phyloP scores from a whole-genome alignment of 2,797 vertebrate species.

The Pseudochirops corinnae region DNA sequence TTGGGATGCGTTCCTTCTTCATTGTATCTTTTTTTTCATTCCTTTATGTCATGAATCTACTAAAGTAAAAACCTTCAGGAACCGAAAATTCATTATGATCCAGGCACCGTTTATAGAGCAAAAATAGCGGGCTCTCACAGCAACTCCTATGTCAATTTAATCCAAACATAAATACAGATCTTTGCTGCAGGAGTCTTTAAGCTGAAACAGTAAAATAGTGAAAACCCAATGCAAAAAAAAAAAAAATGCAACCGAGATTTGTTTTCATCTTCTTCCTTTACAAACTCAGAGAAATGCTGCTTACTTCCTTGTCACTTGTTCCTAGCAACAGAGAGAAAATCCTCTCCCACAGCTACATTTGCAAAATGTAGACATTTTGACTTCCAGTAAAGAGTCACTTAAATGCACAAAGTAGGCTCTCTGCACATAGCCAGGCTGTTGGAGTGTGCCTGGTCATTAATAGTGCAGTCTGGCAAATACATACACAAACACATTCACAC shows the following conservation, averaged over 20 bases:
- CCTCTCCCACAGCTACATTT: slow-evolving; percentile 60
- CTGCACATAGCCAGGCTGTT: neutral
- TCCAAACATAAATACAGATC: slow-evolving; percentile 1
- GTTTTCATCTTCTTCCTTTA: slow-evolving; percentile 30
- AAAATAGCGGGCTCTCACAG: neutral
- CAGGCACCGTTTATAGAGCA: accelerated
- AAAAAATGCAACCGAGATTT: neutral
- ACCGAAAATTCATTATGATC: neutral
- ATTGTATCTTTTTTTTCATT: neutral
- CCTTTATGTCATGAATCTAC: neutral
- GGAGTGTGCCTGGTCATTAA: neutral
- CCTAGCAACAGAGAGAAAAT: slow-evolving; percentile 55
- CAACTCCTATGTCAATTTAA: neutral
- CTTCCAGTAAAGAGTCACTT: neutral
- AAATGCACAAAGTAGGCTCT: neutral
- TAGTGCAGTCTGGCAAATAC: neutral
- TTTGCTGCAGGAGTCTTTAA: slow-evolving; percentile 20
- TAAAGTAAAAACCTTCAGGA: neutral
- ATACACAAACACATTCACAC: neutral
- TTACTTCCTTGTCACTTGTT: slow-evolving; percentile 63
- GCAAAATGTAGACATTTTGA: neutral
- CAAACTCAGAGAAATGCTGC: slow-evolving; percentile 44
- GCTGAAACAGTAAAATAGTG: slow-evolving; percentile 4
- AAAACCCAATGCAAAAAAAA: slow-evolving; percentile 44
- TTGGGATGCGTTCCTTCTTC: neutral